phyloP scores from a whole-genome alignment of 2,888 invertebrate genomes.

The Pyrrhosoma nymphula region DNA sequence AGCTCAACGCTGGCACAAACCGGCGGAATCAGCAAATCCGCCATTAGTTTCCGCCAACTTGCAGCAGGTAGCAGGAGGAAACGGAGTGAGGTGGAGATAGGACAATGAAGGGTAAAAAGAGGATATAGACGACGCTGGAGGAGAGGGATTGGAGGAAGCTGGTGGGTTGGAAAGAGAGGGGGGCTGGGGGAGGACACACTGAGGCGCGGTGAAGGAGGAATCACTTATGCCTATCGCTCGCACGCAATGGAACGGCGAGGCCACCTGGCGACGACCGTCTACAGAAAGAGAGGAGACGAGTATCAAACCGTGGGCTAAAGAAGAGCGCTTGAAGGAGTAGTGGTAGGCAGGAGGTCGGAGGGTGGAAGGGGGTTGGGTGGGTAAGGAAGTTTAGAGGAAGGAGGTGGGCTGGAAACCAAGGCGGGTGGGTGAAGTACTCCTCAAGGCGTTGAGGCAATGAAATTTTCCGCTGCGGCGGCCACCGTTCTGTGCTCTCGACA shows the following conservation, averaged over 20 bases:
- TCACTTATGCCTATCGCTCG: conserved; percentile 43
- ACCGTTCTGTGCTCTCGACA: not conserved
- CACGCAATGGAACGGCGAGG: conserved; percentile 49
- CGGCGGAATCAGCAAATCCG: not conserved
- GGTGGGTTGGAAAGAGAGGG: conserved; percentile 1
- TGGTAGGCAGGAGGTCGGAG: not conserved
- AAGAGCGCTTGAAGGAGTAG: not conserved
- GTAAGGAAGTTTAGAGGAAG: not conserved
- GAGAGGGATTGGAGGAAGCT: conserved; percentile 56
- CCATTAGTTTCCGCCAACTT: not conserved
- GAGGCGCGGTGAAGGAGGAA: not conserved
- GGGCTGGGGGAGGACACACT: not conserved
- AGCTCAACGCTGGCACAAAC: not conserved
- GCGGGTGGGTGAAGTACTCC: not conserved
- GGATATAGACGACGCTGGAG: conserved; percentile 28
- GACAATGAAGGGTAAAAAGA: conserved; percentile 40
- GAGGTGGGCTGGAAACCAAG: not conserved
- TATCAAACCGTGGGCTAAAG: not conserved
- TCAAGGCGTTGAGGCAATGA: conserved; percentile 14
- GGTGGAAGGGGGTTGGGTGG: not conserved
- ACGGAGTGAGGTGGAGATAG: not conserved
- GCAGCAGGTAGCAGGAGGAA: not conserved
- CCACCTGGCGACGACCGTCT: conserved; percentile 38
- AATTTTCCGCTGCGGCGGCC: conserved; percentile 48
- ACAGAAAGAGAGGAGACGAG: not conserved